phyloP scores from a whole-genome alignment of 2,113 vertebrate species.

The Nestor notabilis region DNA sequence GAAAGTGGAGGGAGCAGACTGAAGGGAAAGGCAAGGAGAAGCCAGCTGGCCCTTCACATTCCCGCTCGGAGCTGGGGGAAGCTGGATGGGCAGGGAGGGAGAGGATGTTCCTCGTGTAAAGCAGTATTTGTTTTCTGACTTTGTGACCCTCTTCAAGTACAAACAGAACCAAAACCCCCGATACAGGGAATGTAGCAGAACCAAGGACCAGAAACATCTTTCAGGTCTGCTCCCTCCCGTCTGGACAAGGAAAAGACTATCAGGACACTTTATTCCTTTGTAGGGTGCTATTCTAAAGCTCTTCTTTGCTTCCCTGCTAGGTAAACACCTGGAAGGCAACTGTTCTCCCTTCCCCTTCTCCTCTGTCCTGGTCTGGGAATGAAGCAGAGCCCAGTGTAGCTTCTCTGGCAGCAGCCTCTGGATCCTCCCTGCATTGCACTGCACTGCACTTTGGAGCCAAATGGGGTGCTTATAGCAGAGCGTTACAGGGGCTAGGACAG shows the following conservation, averaged over 20 bases:
- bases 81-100: background rate
- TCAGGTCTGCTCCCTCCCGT: background rate
- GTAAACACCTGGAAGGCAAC: background rate
- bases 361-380: background rate
- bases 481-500: fast-evolving
- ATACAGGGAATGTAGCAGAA: background rate
- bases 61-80: background rate
- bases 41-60: background rate
- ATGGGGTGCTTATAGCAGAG: background rate
- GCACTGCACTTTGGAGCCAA: background rate
- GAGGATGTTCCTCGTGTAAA: background rate
- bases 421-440: background rate
- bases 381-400: background rate
- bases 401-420: background rate
- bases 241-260: background rate
- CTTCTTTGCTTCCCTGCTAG: background rate
- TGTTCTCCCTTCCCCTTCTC: background rate
- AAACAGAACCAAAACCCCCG: background rate
- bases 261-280: background rate
- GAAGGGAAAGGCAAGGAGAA: background rate
- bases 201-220: background rate
- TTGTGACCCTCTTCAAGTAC: background rate
- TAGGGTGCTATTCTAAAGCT: background rate
- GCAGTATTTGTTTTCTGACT: background rate
- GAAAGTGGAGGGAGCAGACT: background rate